A percentile compares a stretch with the other conserved stretches of the same genome.
Conservation (phyloP, 2,888 invertebrate genomes). For the Leucania comma region DNA sequence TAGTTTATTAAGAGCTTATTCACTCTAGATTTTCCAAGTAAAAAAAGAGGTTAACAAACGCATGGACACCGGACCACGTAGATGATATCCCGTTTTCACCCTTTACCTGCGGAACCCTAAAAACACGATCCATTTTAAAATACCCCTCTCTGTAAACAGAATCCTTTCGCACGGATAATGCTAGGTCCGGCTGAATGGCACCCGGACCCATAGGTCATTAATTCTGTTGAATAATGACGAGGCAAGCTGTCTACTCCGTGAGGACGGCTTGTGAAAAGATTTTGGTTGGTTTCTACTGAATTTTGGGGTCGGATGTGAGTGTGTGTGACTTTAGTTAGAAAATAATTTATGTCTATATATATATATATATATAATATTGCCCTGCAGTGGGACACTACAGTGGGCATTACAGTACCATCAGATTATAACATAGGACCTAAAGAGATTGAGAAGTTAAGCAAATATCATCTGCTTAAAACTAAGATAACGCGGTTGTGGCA, state of each 20-base stretch:
- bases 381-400: no score
- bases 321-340: no score
- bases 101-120: constrained; percentile 1
- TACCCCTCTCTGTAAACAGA: constrained; percentile 59
- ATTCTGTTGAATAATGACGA: constrained; percentile 62
- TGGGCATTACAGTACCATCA: no score
- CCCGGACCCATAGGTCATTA: constrained; percentile 55
- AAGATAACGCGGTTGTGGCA: no score
- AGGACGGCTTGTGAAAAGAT: constrained; percentile 11
- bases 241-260: neutral
- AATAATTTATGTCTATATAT: no score
- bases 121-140: constrained; percentile 55
- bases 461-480: no score
- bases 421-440: no score
- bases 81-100: neutral
- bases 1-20: neutral
- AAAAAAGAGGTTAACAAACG: no score
- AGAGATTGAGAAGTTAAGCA: no score
- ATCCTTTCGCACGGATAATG: constrained; percentile 55
- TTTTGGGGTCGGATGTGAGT: neutral
- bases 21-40: no score
- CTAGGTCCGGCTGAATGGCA: constrained; percentile 45
- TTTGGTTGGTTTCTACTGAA: neutral
- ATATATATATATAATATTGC: no score
- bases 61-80: neutral